Percentiles rank a stretch among this genome's conserved stretches.
Evolutionary conservation across 2,888 invertebrate species (phyloP).

Genomic region (Apoda limacodes): DNA sequence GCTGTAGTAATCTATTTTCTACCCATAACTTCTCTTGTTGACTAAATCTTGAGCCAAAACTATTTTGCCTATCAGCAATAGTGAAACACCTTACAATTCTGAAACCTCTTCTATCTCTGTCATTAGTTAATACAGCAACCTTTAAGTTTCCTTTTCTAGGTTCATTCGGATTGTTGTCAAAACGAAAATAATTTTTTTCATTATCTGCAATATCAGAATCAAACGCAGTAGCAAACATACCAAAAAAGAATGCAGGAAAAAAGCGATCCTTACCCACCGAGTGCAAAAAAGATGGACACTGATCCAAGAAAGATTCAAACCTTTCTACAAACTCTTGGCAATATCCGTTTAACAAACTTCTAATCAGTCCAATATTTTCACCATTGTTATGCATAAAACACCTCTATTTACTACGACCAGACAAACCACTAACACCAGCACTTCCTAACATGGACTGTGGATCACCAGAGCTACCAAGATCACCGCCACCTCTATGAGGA

Average conservation of each 20-base stretch:
- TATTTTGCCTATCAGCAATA: background rate
- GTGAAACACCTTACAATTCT: too few species aligned
- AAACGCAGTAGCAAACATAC: background rate
- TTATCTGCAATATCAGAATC: background rate
- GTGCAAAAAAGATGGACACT: conserved; percentile 3
- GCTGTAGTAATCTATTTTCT: too few species aligned
- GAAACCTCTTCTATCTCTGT: background rate
- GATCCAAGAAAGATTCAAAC: conserved; percentile 1
- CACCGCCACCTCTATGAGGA: too few species aligned
- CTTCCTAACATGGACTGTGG: too few species aligned
- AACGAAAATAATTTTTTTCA: conserved; percentile 1
- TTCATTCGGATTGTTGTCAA: too few species aligned
- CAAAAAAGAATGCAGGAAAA: conserved; percentile 1
- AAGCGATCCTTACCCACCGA: conserved; percentile 1
- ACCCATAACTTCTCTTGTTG: too few species aligned
- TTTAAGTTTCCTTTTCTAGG: background rate
- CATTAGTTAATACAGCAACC: conserved; percentile 1
- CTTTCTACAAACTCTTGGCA: background rate
- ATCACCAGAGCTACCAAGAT: too few species aligned
- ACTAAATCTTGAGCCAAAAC: background rate
- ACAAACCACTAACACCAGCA: too few species aligned
- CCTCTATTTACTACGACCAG: too few species aligned
- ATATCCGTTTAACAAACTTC: background rate
- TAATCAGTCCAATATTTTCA: too few species aligned
- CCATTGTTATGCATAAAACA: too few species aligned